Evolutionary conservation across 2,113 vertebrate species (phyloP).

Genomic region (Sinocyclocheilus anshuiensis): DNA sequence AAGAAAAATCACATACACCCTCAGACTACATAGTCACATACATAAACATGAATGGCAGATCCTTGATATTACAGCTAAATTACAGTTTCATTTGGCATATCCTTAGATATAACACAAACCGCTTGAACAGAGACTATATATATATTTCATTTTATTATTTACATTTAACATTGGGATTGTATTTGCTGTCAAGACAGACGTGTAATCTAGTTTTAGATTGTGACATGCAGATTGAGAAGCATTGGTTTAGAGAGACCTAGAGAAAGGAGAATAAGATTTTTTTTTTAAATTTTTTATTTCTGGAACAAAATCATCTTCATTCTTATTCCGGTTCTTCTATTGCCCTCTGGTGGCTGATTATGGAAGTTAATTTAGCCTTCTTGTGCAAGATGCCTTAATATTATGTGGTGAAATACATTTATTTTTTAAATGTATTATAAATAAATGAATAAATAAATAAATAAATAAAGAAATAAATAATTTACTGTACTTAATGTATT

Average conservation of each 20-base stretch:
- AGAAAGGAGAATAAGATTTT: neutral
- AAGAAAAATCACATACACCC: neutral
- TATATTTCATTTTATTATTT: neutral
- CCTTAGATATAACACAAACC: neutral
- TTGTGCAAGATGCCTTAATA: neutral
- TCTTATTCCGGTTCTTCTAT: constrained; percentile 18
- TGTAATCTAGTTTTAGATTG: neutral
- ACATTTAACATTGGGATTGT: neutral
- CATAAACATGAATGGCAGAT: constrained; percentile 1
- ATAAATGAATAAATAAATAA: no score
- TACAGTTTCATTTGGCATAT: neutral
- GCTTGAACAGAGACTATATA: neutral
- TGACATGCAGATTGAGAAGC: neutral
- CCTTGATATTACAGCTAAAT: neutral
- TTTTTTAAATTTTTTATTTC: neutral
- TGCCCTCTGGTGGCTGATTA: constrained; percentile 28
- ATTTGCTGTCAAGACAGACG: neutral
- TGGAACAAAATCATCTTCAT: neutral
- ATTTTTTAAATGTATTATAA: no score
- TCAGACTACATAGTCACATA: neutral
- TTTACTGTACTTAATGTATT: no score
- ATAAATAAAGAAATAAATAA: no score
- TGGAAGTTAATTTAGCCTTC: neutral
- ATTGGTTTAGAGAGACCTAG: neutral
- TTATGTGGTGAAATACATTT: neutral